Base-by-base conservation (phyloP, 2,797 vertebrate genomes). In the Gadopsis marmoratus region DNA sequence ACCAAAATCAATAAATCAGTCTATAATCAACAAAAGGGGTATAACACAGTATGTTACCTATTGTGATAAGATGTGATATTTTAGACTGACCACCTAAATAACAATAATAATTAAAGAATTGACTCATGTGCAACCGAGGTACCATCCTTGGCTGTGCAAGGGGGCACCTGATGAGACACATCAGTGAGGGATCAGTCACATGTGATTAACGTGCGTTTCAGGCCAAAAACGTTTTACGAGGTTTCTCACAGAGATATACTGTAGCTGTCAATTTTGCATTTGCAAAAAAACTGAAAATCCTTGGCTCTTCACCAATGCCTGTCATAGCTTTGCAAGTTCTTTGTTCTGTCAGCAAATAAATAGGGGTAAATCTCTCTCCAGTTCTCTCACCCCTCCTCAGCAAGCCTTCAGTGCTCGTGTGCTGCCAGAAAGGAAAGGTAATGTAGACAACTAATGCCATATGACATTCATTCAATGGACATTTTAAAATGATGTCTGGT, bases 301-400 rank as follows among this genome's bases (percentile, higher is more conserved):
- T 83, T 94, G 93, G 92, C 90, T 76, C 8, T 6, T 74, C 23
- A 84, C 87, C 89, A 94, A 86, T 14, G 41, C 39, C 84, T 91
- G 90, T 91, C 88, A 90, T 63, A 76, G 41, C 29, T 76, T 80
- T 54, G 72, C 67, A 74, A 16, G 0, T 55, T 74, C 85, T 86
- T 86, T 83, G 69, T 91, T 88, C 71, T 59, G 62, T 56, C 72
- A 79, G 89, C 64, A 73, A 86, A 95, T 94, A 95, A 91, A 94
- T 89, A 91, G 90, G 84, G 81, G 86, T 51, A 67, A 78, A 82
- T 87, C 85, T 69, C 77, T 41, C 68, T 56, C 53, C 35, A n/a
- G 61, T 39, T 62, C 73, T 85, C 87, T 83, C 82, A 86, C 31
- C 51, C 29, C 63, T 82, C 71, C 75, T 41, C 76, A 33, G 19